Conservation (phyloP, 2,113 vertebrate species). For the Scortum barcoo region DNA sequence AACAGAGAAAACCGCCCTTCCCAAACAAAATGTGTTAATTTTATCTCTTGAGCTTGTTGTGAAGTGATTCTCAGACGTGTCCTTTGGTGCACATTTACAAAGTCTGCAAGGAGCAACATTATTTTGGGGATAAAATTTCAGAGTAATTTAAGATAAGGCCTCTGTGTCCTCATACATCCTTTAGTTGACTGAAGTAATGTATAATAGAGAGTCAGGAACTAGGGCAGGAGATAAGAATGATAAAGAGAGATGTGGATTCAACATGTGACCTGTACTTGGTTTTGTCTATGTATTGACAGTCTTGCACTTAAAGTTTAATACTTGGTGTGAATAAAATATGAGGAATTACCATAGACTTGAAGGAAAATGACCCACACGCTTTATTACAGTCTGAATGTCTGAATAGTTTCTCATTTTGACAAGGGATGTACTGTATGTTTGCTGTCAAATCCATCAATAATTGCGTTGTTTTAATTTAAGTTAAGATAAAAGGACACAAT, state of each 20-base stretch:
- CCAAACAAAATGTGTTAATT: conserved; percentile 46
- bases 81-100: not conserved
- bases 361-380: too few species aligned
- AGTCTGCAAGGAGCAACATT: not conserved
- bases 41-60: conserved; percentile 27
- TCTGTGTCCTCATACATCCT: conserved; percentile 1
- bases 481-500: not conserved
- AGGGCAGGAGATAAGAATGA: not conserved
- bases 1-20: conserved; percentile 35
- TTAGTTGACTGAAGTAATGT: not conserved
- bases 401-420: too few species aligned
- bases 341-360: not conserved
- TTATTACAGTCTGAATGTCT: too few species aligned
- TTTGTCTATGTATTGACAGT: not conserved
- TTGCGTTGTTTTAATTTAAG: not conserved
- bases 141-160: not conserved
- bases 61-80: conserved; percentile 27
- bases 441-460: not conserved
- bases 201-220: not conserved
- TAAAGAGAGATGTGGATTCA: conserved; percentile 14
- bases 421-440: not conserved
- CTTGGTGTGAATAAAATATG: not conserved
- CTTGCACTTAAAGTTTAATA: not conserved
- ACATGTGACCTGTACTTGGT: not conserved
- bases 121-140: not conserved